Evolutionary conservation across 2,888 invertebrate species (phyloP), one percentile per base, ranked within the genome.

Genomic region (Morpho achilles): DNA sequence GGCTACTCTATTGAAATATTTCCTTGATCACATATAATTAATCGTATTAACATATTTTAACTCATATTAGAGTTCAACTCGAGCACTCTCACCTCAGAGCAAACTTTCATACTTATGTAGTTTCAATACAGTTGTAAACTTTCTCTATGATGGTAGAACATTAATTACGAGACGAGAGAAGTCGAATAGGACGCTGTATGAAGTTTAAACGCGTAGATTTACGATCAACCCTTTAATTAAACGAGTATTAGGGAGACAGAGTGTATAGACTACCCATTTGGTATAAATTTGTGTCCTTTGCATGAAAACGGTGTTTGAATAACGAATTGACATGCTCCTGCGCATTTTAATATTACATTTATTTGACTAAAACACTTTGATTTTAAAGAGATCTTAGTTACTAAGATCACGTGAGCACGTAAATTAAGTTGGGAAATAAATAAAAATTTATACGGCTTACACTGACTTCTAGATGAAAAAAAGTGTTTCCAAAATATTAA

Each of bases 211-310:
- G 80, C 84, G 84, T 88, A 85, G 87, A 89, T 89, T 89, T 87
- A 89, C 85, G 88, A 87, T 86, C 86, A 77, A 86, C 87, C 89
- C 87, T 88, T 87, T 88, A 85, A 88, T 89, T 87, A 88, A 87
- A 84, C 83, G 86, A 86, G 88, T 87, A 88, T 87, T 87, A 87
- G 82, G 79, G 83, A 80, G 84, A 86, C 78, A 86, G 85, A 87
- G 81, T 78, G 76, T 76, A 72, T 75, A 80, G 80, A 79, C 80
- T 82, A 84, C 80, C 79, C 82, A 84, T 82, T 85, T 80, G 82
- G 77, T 84, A 82, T 79, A 81, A 82, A 79, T 80, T 75, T 64
- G 55, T 75, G 78, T 76, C 80, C 79, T 81, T 83, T 75, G 75
- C 76, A 76, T 79, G 77, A 79, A 80, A 82, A 79, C 80, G 77